These are phyloP conservation scores for Galaxea fascicularis DNA, from an alignment of 92 coral and sea anemone genomes.

Conservation along the genomic window DNA sequence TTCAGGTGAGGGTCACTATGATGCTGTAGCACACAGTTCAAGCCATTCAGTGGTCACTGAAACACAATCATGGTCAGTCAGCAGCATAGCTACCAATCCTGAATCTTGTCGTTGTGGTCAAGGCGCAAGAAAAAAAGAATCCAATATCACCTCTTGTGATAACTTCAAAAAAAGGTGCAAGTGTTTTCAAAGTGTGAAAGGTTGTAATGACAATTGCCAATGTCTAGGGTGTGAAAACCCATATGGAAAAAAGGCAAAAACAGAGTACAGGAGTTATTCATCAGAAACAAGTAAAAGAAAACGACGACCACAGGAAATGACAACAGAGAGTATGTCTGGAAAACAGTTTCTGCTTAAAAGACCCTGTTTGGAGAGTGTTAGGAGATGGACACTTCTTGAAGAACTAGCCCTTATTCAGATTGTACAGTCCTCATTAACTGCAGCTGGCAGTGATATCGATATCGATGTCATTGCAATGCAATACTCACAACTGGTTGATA, in stretches of 20 bases:
- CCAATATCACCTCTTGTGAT: slow-evolving; percentile 46
- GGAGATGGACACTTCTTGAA: slow-evolving; percentile 57
- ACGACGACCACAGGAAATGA: slow-evolving; percentile 3
- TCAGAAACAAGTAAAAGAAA: background rate
- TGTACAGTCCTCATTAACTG: slow-evolving; percentile 7
- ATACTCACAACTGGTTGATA: slow-evolving; percentile 41
- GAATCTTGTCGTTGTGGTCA: slow-evolving; percentile 46
- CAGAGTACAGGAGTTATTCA: background rate
- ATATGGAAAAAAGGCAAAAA: background rate
- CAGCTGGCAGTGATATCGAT: slow-evolving; percentile 22
- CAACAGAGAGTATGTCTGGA: slow-evolving; percentile 36
- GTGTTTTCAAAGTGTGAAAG: slow-evolving; percentile 61
- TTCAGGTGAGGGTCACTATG: slow-evolving; percentile 65
- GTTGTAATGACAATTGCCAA: slow-evolving; percentile 33
- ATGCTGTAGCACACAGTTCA: slow-evolving; percentile 47
- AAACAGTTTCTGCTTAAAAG: slow-evolving; percentile 1
- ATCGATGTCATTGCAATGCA: slow-evolving; percentile 41
- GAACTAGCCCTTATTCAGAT: slow-evolving; percentile 51
- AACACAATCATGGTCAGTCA: background rate
- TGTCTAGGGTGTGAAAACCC: slow-evolving; percentile 36
- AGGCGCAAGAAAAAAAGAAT: slow-evolving; percentile 59
- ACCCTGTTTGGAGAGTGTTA: background rate
- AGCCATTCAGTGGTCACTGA: background rate
- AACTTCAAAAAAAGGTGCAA: slow-evolving; percentile 62
- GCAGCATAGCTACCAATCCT: background rate